Percentiles rank a stretch among this genome's conserved stretches.
These are phyloP conservation scores for Lamprologus callipterus DNA, from an alignment of 2,113 vertebrate genomes.

Conservation along the genomic window DNA sequence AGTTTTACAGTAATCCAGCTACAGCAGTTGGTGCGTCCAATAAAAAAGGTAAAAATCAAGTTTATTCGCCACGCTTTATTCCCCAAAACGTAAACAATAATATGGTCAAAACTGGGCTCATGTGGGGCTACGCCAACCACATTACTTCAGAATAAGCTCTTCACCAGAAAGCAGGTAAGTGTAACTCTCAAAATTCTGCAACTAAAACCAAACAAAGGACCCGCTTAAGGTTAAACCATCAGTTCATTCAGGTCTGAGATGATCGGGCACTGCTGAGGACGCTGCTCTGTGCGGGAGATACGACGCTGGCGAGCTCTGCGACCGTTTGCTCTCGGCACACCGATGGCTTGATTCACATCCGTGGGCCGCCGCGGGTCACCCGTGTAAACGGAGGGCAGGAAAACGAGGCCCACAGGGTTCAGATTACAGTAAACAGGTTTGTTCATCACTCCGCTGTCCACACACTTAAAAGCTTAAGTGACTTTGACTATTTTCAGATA, in stretches of 20 bases:
- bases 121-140: neutral
- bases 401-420: neutral
- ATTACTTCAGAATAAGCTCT: neutral
- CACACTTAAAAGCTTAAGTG: neutral
- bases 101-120: neutral
- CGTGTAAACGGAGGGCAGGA: slow-evolving; percentile 9
- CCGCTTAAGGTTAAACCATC: neutral
- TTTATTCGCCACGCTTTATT: neutral
- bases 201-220: neutral
- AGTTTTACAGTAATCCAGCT: neutral
- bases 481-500: neutral
- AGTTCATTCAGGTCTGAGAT: slow-evolving; percentile 20
- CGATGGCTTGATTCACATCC: slow-evolving; percentile 46
- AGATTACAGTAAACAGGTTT: slow-evolving; percentile 39
- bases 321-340: neutral
- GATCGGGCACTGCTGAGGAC: slow-evolving; percentile 1
- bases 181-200: neutral
- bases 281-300: neutral
- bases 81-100: neutral
- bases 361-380: neutral
- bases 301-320: slow-evolving; percentile 4
- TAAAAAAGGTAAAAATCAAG: neutral
- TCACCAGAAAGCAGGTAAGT: neutral
- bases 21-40: neutral
- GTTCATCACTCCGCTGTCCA: slow-evolving; percentile 3